Evolutionary conservation across 2,888 invertebrate species (phyloP).

Genomic region (Meta bourneti): DNA sequence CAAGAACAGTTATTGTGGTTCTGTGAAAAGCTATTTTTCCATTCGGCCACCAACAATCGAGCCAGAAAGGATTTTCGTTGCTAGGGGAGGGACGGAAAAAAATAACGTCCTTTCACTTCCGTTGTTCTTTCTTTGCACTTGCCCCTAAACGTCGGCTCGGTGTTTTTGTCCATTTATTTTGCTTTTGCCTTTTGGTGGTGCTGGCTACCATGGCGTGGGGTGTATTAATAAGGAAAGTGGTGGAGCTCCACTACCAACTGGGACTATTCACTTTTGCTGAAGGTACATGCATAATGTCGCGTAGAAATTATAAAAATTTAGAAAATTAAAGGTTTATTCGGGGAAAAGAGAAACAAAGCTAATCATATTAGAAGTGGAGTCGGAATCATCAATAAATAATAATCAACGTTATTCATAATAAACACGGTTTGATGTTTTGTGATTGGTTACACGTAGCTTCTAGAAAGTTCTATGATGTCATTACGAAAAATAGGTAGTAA

Average conservation of each 20-base stretch:
- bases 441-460: no score
- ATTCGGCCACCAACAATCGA: conserved; percentile 48
- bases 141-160: conserved; percentile 24
- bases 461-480: no score
- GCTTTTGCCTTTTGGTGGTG: neutral
- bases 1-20: conserved; percentile 76
- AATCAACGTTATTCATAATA: no score
- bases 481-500: no score
- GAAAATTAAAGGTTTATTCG: neutral
- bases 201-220: neutral
- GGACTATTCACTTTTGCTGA: neutral
- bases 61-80: conserved; percentile 58
- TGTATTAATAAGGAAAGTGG: neutral
- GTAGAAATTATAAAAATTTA: neutral
- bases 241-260: neutral
- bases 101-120: conserved; percentile 44
- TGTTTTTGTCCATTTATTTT: neutral
- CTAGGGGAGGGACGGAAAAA: conserved; percentile 17
- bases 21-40: conserved; percentile 74
- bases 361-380: neutral
- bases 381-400: neutral
- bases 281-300: neutral
- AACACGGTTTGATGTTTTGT: no score
- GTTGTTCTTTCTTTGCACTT: conserved; percentile 54
- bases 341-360: neutral